phyloP scores from a whole-genome alignment of 2,113 vertebrate genomes.

The Aptenodytes patagonicus region DNA sequence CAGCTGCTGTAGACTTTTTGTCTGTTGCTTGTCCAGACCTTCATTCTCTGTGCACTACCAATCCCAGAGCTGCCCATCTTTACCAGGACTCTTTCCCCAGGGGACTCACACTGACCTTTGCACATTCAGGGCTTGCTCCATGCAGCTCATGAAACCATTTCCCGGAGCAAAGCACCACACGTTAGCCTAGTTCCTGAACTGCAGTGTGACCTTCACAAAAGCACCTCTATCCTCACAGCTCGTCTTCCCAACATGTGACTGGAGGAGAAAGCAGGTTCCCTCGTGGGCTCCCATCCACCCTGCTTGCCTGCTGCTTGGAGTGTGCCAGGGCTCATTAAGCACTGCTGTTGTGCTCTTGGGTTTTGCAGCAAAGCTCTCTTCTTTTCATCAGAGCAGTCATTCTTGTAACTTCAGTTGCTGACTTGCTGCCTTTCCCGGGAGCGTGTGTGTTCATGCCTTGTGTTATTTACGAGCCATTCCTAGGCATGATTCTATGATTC shows the following conservation, averaged over 20 bases:
- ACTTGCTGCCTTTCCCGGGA: background rate
- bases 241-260: background rate
- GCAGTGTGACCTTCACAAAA: background rate
- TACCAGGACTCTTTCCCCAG: background rate
- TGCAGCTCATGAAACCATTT: background rate
- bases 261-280: background rate
- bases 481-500: background rate
- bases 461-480: background rate
- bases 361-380: background rate
- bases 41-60: background rate
- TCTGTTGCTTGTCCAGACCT: background rate
- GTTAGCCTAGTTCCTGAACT: background rate
- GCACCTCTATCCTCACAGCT: background rate
- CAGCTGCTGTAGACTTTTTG: background rate
- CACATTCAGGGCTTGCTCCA: background rate
- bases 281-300: rapidly evolving
- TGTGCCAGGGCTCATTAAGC: background rate
- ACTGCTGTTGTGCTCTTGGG: background rate
- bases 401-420: background rate
- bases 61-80: background rate
- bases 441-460: rapidly evolving
- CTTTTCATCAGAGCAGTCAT: background rate
- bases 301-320: background rate
- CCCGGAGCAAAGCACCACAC: background rate
- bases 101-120: background rate